These are phyloP conservation scores for Pachyrhynchus sulphureomaculatus DNA, from an alignment of 1,140 invertebrate genomes.

Conservation along the genomic window DNA sequence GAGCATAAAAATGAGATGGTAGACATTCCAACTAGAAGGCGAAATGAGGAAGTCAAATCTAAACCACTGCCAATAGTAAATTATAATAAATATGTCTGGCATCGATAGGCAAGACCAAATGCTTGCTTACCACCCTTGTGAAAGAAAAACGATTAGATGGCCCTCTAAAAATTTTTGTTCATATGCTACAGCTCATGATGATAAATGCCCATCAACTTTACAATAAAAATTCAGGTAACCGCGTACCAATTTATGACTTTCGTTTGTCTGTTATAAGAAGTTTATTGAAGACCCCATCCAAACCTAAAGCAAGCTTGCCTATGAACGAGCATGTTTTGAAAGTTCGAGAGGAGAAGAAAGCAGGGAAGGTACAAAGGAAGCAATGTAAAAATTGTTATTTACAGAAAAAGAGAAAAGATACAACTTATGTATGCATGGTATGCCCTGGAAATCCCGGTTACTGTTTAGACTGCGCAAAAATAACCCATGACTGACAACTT, in stretches of 20 bases:
- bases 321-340: too few relatives aligned
- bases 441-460: neutral
- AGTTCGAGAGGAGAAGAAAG: too few relatives aligned
- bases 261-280: too few relatives aligned
- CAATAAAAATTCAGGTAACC: too few relatives aligned
- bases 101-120: conserved; percentile 44
- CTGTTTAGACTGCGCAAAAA: too few relatives aligned
- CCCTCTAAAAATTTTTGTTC: conserved; percentile 35
- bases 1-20: conserved; percentile 37
- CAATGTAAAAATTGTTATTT: neutral
- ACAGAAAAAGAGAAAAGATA: neutral
- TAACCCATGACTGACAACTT: too few relatives aligned
- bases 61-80: conserved; percentile 40
- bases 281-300: too few relatives aligned
- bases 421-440: neutral
- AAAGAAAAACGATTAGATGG: conserved; percentile 43
- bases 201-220: too few relatives aligned
- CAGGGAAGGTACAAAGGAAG: too few relatives aligned
- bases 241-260: too few relatives aligned
- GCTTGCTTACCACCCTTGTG: conserved; percentile 41
- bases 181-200: too few relatives aligned
- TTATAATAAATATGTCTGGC: conserved; percentile 45
- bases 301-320: too few relatives aligned
- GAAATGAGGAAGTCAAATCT: neutral
- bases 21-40: conserved; percentile 1